These are phyloP conservation scores for Leptinotarsa lineolata DNA, from an alignment of 1,140 invertebrate species.

Conservation along the genomic window DNA sequence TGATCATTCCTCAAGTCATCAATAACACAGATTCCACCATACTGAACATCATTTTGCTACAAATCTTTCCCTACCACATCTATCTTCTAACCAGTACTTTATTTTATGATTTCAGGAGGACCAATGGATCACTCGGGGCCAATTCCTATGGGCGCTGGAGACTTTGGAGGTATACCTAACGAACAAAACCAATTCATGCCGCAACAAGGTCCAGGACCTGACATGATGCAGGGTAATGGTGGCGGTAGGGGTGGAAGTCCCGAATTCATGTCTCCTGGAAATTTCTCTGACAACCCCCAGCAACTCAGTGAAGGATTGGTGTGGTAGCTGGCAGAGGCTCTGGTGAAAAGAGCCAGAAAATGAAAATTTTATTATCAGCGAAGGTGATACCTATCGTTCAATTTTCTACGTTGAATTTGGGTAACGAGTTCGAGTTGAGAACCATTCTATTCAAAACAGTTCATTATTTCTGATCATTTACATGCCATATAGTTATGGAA, in stretches of 20 bases:
- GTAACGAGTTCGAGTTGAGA: too few relatives aligned
- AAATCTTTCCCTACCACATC: too few relatives aligned
- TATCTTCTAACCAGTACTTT: not conserved
- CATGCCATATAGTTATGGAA: too few relatives aligned
- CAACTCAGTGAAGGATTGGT: slow-evolving; percentile 74
- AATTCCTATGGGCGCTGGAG: slow-evolving; percentile 65
- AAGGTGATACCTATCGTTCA: too few relatives aligned
- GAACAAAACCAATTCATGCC: slow-evolving; percentile 67
- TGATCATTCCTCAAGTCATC: too few relatives aligned
- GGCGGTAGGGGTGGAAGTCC: slow-evolving; percentile 59
- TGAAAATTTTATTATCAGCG: slow-evolving; percentile 24
- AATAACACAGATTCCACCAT: too few relatives aligned
- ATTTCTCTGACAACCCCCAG: slow-evolving; percentile 69
- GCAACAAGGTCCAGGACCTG: slow-evolving; percentile 63
- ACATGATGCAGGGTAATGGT: slow-evolving; percentile 57
- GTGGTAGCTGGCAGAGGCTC: slow-evolving; percentile 64
- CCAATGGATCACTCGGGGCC: slow-evolving; percentile 69
- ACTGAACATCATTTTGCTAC: too few relatives aligned
- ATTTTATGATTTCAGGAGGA: slow-evolving; percentile 58
- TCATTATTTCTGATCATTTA: too few relatives aligned
- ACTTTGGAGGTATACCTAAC: slow-evolving; percentile 65
- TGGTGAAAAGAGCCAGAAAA: slow-evolving; percentile 55
- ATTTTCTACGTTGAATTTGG: too few relatives aligned
- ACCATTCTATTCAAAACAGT: too few relatives aligned
- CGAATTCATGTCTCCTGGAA: slow-evolving; percentile 62